These are phyloP conservation scores for Hyperoplus immaculatus DNA, from an alignment of 2,797 vertebrate genomes.

Conservation along the genomic window DNA sequence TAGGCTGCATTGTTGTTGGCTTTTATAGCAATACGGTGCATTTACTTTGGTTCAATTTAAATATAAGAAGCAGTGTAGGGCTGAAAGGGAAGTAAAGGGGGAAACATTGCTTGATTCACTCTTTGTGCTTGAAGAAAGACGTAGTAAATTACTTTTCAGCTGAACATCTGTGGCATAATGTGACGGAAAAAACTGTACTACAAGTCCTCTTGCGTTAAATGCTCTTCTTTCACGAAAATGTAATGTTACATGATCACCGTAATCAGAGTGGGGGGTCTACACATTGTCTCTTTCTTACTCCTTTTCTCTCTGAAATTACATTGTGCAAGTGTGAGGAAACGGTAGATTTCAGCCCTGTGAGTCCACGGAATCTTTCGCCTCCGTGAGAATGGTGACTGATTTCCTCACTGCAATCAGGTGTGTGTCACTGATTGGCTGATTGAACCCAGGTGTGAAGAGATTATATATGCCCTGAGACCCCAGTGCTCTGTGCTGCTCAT, in stretches of 20 bases:
- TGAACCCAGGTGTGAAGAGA: no score
- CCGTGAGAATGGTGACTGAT: no score
- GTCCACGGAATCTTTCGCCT: no score
- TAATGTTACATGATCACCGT: neutral
- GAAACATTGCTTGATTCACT: neutral
- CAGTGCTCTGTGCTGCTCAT: no score
- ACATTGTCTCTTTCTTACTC: neutral
- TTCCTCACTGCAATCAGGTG: no score
- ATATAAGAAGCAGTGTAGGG: neutral
- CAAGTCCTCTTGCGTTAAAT: neutral
- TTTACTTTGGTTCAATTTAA: conserved; percentile 1
- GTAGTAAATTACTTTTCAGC: neutral
- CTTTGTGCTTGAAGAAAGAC: neutral
- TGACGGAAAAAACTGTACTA: neutral
- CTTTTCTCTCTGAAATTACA: neutral
- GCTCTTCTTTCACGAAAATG: neutral
- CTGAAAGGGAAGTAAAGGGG: neutral
- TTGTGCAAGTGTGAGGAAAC: neutral
- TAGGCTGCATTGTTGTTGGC: conserved; percentile 13
- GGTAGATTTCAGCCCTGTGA: no score
- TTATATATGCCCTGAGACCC: no score
- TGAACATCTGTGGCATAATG: neutral
- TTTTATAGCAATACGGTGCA: neutral
- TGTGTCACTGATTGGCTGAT: no score
- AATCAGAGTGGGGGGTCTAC: neutral